phyloP scores from a whole-genome alignment of 2,797 vertebrate species.

The Mormyrops boulengeri region DNA sequence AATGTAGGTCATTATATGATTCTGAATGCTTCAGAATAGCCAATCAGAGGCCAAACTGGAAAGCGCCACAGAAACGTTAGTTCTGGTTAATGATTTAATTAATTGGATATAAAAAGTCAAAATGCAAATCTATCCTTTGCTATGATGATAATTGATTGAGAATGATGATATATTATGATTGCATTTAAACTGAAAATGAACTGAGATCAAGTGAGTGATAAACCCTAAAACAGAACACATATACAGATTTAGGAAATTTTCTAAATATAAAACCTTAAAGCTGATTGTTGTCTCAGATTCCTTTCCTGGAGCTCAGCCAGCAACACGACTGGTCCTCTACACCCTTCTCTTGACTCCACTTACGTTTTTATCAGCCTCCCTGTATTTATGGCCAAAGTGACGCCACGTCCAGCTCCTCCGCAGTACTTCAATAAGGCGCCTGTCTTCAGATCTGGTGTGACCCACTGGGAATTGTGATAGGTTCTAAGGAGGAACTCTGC shows the following conservation, averaged over 20 bases:
- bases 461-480: neutral
- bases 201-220: neutral
- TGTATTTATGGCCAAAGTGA: neutral
- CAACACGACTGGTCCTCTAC: neutral
- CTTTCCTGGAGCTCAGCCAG: neutral
- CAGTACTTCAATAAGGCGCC: neutral
- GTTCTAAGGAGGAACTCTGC: neutral
- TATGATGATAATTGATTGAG: neutral
- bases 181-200: neutral
- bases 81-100: neutral
- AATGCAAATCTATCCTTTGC: neutral
- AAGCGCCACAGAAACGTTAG: neutral
- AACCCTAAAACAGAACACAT: neutral
- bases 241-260: neutral
- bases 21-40: neutral
- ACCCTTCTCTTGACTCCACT: neutral
- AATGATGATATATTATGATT: neutral
- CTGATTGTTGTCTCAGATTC: neutral
- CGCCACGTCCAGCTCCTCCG: neutral
- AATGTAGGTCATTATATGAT: neutral
- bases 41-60: neutral
- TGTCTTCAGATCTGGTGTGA: conserved; percentile 1
- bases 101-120: neutral
- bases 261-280: neutral
- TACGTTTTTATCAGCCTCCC: neutral